Conservation (phyloP, 2,888 invertebrate genomes). For the Opisthograptis luteolata region DNA sequence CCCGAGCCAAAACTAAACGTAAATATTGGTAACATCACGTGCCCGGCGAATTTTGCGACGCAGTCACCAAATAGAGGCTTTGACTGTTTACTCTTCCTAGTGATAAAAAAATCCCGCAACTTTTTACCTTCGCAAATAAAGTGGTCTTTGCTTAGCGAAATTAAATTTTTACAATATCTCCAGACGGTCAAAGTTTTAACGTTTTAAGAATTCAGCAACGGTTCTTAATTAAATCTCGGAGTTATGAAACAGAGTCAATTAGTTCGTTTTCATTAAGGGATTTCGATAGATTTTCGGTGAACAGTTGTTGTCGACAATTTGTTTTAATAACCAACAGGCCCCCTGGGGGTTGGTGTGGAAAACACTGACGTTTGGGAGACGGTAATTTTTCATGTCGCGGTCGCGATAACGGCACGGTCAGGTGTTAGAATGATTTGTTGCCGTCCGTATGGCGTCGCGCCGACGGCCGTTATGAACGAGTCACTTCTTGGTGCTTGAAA, state of each 20-base stretch:
- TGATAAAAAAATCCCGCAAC: slow-evolving; percentile 18
- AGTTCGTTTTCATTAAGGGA: slow-evolving; percentile 34
- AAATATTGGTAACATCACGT: slow-evolving; percentile 52
- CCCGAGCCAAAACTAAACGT: slow-evolving; percentile 46
- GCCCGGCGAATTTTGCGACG: slow-evolving; percentile 39
- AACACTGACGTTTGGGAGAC: slow-evolving; percentile 68
- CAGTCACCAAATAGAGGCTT: slow-evolving; percentile 35
- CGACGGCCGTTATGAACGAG: slow-evolving; percentile 30
- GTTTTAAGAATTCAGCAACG: slow-evolving; percentile 24
- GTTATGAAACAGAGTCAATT: slow-evolving; percentile 50
- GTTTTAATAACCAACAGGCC: slow-evolving; percentile 65
- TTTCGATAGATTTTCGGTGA: slow-evolving; percentile 36
- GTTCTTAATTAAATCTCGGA: slow-evolving; percentile 33
- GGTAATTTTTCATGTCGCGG: slow-evolving; percentile 78
- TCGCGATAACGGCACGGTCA: slow-evolving; percentile 73
- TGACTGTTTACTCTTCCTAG: slow-evolving; percentile 22
- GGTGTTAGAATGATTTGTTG: slow-evolving; percentile 82
- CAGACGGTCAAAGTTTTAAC: slow-evolving; percentile 34
- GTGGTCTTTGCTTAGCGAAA: slow-evolving; percentile 31
- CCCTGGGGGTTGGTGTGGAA: slow-evolving; percentile 46
- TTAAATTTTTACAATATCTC: slow-evolving; percentile 30
- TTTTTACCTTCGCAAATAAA: slow-evolving; percentile 28
- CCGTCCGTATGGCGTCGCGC: slow-evolving; percentile 31
- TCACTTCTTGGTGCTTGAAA: slow-evolving; percentile 36
- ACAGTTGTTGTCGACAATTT: slow-evolving; percentile 73